These are phyloP conservation scores for Eremobia ochroleuca DNA, from an alignment of 2,888 invertebrate genomes.

Conservation along the genomic window DNA sequence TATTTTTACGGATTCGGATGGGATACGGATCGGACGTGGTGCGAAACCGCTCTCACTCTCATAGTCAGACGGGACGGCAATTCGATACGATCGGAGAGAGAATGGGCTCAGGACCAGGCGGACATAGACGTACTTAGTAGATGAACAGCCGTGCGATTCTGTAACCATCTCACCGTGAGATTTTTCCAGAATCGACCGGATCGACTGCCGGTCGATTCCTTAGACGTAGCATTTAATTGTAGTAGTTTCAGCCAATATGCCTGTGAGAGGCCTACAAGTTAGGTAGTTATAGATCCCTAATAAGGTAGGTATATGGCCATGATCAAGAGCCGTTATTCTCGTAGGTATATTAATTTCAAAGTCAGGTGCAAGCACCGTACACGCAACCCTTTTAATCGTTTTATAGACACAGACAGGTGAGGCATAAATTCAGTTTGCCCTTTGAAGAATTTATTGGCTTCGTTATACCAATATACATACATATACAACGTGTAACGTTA, in stretches of 20 bases:
- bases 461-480: not conserved
- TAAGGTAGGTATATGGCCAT: not conserved
- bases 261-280: not conserved
- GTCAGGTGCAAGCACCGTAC: conserved; percentile 6
- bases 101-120: no score
- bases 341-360: conserved; percentile 11
- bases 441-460: not conserved
- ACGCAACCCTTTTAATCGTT: conserved; percentile 3
- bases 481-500: no score
- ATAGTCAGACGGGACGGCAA: no score
- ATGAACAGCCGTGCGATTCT: no score
- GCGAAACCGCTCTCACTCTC: no score
- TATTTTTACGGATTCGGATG: no score
- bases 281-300: not conserved
- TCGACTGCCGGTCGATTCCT: no score
- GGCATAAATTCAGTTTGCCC: conserved; percentile 1
- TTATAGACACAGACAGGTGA: conserved; percentile 31
- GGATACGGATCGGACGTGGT: no score
- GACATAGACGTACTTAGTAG: not conserved
- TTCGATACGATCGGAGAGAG: no score
- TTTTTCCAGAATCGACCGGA: no score
- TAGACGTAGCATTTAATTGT: not conserved
- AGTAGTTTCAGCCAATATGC: not conserved
- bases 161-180: no score
- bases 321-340: conserved; percentile 9